Evolutionary conservation across 2,888 invertebrate genomes (phyloP).

Genomic region (Halictus quadricinctus): DNA sequence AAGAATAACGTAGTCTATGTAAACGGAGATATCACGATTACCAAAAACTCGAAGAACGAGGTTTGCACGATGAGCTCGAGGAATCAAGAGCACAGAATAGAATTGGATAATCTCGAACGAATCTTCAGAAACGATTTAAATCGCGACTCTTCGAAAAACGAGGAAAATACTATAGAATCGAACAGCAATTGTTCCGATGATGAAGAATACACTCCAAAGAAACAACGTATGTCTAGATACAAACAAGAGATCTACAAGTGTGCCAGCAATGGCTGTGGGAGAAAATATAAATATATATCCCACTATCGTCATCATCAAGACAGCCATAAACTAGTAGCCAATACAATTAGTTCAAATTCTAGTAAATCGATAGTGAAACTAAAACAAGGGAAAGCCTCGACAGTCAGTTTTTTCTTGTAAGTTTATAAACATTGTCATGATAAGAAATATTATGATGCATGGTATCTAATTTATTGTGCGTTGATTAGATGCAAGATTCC

Average conservation of each 20-base stretch:
- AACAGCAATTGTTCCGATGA: slow-evolving; percentile 78
- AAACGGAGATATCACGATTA: slow-evolving; percentile 77
- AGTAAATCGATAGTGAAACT: slow-evolving; percentile 71
- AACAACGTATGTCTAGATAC: slow-evolving; percentile 80
- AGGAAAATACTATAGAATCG: slow-evolving; percentile 69
- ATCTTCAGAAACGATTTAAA: slow-evolving; percentile 76
- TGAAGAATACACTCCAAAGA: slow-evolving; percentile 81
- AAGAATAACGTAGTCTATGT: slow-evolving; percentile 75
- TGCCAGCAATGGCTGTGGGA: slow-evolving; percentile 79
- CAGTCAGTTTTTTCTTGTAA: slow-evolving; percentile 81
- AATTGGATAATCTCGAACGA: slow-evolving; percentile 78
- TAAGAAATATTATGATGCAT: neutral
- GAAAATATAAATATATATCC: slow-evolving; percentile 81
- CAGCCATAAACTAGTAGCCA: slow-evolving; percentile 78
- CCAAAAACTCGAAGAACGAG: slow-evolving; percentile 74
- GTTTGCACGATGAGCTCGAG: slow-evolving; percentile 61
- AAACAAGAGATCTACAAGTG: slow-evolving; percentile 81
- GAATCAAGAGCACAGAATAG: slow-evolving; percentile 77
- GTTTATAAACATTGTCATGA: slow-evolving; percentile 48
- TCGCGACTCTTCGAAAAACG: slow-evolving; percentile 70
- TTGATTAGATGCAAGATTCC: slow-evolving; percentile 79
- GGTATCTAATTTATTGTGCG: slow-evolving; percentile 14
- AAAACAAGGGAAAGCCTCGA: slow-evolving; percentile 78
- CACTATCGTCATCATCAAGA: slow-evolving; percentile 81
- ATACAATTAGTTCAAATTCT: slow-evolving; percentile 70